A percentile compares a stretch with the other conserved stretches of the same genome.
Evolutionary conservation across 2,888 invertebrate species (phyloP).

Genomic region (Crossocerus cetratus): DNA sequence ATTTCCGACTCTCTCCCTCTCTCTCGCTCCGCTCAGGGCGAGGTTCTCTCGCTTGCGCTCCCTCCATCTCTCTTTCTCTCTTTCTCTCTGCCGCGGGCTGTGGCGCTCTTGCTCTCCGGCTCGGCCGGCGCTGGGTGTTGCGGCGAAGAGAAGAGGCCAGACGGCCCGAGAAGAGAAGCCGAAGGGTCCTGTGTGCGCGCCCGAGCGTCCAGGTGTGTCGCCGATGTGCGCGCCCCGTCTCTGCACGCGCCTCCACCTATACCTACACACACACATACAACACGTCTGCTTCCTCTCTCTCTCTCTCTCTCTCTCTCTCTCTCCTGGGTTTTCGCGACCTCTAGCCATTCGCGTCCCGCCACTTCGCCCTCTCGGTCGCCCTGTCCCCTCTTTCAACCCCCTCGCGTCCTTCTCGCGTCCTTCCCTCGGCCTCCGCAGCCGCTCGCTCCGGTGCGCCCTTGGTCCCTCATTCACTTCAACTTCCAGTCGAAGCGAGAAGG

Average conservation of each 20-base stretch:
- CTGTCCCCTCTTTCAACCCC: slow-evolving; percentile 8
- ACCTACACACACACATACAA: slow-evolving; percentile 40
- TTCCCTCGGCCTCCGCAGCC: slow-evolving; percentile 17
- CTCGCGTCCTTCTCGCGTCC: slow-evolving; percentile 14
- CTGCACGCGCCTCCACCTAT: slow-evolving; percentile 24
- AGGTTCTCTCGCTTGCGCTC: slow-evolving; percentile 4
- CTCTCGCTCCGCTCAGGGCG: background rate
- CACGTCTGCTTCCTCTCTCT: slow-evolving; percentile 2
- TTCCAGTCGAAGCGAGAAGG: slow-evolving; percentile 39
- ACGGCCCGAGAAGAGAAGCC: slow-evolving; percentile 11
- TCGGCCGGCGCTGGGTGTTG: background rate
- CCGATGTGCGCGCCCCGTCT: slow-evolving; percentile 1
- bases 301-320: slow-evolving; percentile 15
- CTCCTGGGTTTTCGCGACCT: slow-evolving; percentile 19
- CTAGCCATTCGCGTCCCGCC: slow-evolving; percentile 3
- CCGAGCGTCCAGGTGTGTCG: slow-evolving; percentile 16
- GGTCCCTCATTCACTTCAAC: slow-evolving; percentile 58
- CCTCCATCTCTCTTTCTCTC: slow-evolving; percentile 3
- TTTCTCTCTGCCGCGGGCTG: background rate
- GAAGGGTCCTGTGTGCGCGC: slow-evolving; percentile 10
- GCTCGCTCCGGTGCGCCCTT: slow-evolving; percentile 35
- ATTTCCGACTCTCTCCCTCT: slow-evolving; percentile 19
- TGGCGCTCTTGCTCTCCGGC: background rate
- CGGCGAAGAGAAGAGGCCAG: slow-evolving; percentile 15
- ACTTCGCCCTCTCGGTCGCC: background rate